Evolutionary conservation across 1,140 invertebrate genomes (phyloP), one percentile per base, ranked within the genome.

Genomic region (Caenorhabditis tropicalis): DNA sequence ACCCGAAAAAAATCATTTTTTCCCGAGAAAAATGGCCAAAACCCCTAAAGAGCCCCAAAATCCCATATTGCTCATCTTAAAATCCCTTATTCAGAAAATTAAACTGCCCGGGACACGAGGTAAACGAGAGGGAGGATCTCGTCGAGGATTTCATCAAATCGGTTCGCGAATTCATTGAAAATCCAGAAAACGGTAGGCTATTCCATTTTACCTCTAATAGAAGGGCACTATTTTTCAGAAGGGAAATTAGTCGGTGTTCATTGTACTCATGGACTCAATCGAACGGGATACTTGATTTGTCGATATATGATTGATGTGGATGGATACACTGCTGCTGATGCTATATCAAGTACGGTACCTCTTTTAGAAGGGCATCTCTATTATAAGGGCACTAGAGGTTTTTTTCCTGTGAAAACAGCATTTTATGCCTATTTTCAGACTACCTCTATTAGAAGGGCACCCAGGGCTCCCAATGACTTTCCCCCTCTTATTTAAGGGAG

Each of bases 221-320:
- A 27, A 56, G 27, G 21, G 27, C 9, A 21, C 24, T n/a, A 24
- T 36, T 43, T 36, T 74, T 36, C 79, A 81, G 79, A 81, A 95
- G 95, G 94, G 90, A 93, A 93, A 88, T 88, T 96, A 16, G 93
- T 96, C 87, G 95, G 95, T 39, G 94, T 96, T 21, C 95, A 96
- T 90, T 96, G 96, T 91, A 96, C 96, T 0, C 96, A 96, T 91
- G 95, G 95, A 10, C 92, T 96, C 3, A 96, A 97, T 91, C 93
- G 96, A 82, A 95, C 95, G 3, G 96, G 95, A 0, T 96, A 95
- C 90, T 93, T 96, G 82, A 94, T 96, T 79, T 96, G 95, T 88
- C 90, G 92, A 21, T 85, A 85, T 51, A 36, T 85, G 27, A 85
- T 85, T n/a, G 84, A 85, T 33, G 39, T 48, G n/a, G 24, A 43